phyloP scores from a whole-genome alignment of 2,888 invertebrate genomes.

The Listrodromus nycthemerus region DNA sequence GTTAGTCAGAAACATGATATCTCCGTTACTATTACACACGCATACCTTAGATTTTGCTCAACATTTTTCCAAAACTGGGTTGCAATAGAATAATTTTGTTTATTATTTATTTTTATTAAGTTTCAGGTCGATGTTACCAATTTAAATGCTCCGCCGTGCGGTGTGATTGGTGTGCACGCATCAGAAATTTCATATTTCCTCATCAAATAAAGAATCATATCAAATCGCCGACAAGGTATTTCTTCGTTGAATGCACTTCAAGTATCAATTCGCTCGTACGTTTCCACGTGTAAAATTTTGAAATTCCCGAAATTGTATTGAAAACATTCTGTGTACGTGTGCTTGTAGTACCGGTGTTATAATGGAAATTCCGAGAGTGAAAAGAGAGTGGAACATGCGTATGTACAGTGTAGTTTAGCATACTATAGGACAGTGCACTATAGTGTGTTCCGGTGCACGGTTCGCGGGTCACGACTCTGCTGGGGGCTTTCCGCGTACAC shows the following conservation, averaged over 20 bases:
- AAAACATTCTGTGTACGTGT: neutral
- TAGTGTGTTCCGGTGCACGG: neutral
- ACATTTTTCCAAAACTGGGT: too few relatives aligned
- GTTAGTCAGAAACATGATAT: too few relatives aligned
- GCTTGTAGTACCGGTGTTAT: neutral
- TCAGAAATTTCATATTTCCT: neutral
- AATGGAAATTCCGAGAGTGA: neutral
- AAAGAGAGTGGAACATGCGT: neutral
- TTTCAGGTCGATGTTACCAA: too few relatives aligned
- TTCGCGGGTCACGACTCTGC: conserved; percentile 8
- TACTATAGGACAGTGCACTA: neutral
- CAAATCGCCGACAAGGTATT: neutral
- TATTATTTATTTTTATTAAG: too few relatives aligned
- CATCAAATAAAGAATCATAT: neutral
- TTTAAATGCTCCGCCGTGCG: too few relatives aligned
- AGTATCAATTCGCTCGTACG: neutral
- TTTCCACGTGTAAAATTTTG: neutral
- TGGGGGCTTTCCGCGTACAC: neutral
- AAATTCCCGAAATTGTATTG: neutral
- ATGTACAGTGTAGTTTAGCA: neutral
- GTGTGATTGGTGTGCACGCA: neutral
- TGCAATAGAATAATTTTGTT: too few relatives aligned
- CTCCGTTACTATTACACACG: too few relatives aligned
- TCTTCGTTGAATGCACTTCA: neutral
- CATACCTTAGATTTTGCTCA: too few relatives aligned